Conservation (phyloP, 2,888 invertebrate species). For the Drosophila imparisetae region DNA sequence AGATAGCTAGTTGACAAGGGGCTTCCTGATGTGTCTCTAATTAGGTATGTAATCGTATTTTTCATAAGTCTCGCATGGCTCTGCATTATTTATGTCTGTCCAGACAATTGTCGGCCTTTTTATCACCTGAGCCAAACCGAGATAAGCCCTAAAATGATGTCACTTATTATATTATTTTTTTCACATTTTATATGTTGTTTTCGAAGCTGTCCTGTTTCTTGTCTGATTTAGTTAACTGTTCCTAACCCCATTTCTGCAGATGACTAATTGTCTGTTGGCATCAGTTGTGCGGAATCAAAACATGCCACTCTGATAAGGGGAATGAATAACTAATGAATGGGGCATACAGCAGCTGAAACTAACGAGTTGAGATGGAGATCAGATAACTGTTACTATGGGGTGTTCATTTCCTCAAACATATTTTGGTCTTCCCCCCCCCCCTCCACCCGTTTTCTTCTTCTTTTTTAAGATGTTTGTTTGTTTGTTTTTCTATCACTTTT, state of each 20-base stretch:
- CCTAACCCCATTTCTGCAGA: slow-evolving; percentile 20
- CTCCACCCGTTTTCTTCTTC: too few species aligned
- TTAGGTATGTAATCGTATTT: slow-evolving; percentile 11
- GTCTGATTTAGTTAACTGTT: slow-evolving; percentile 9
- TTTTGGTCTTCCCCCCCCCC: not conserved
- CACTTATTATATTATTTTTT: slow-evolving; percentile 9
- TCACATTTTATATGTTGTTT: slow-evolving; percentile 1
- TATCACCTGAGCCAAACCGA: slow-evolving; percentile 3
- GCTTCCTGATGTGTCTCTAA: slow-evolving; percentile 6
- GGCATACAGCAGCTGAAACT: slow-evolving; percentile 9
- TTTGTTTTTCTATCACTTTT: not conserved
- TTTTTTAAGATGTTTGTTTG: not conserved
- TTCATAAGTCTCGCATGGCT: slow-evolving; percentile 6
- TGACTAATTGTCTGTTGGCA: slow-evolving; percentile 25
- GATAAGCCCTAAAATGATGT: slow-evolving; percentile 36
- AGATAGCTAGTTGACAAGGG: not conserved
- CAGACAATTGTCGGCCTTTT: slow-evolving; percentile 4
- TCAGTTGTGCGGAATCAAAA: slow-evolving; percentile 1
- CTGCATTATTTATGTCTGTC: not conserved
- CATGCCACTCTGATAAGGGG: slow-evolving; percentile 39
- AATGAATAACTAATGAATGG: slow-evolving; percentile 49
- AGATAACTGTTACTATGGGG: not conserved
- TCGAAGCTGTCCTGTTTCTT: slow-evolving; percentile 17
- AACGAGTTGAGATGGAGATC: not conserved
- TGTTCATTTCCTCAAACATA: not conserved